Base-by-base conservation (phyloP, 2,888 invertebrate species). In the Sabellastarte sp. region DNA sequence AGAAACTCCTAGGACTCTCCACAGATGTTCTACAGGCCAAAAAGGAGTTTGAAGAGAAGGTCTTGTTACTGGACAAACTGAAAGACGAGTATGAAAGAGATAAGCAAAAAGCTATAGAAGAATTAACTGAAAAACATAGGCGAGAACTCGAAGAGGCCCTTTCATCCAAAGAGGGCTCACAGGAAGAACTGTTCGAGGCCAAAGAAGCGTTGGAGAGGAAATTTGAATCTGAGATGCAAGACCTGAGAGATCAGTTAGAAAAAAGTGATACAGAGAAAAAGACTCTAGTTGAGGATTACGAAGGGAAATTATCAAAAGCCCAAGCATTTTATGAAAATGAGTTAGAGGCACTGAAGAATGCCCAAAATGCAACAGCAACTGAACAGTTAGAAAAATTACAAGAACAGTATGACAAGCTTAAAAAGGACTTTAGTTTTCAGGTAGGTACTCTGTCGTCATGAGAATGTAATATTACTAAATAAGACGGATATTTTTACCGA, bases 301-400 rank as follows among this genome's bases (percentile, higher is more conserved):
- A 78, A 59, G 68, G 65, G 26, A 83, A 82, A 66, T 68, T 82
- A 15, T 71, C 68, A 31, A 80, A 83, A 73, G 78, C 80, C 30
- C 76, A 79, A 65, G 73, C 78, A 26, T 80, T 81, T 63, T 80
- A 79, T 71, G 80, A 82, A 69, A 79, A 82, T 59, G 82, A 83
- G 66, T 69, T 83, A 15, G 76, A 78, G 59, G 80, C 74, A 5
- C 64, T 79, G 30, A 73, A 66, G 61, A 65, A 74, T 52, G 68
- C 70, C 24, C 76, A 77, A 51, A 73, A 69, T 61, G 41, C 73
- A 2, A 69, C 70, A 32, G 61, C 71, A 31, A 75, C 77, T 30
- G 74, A 73, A 29, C 74, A 77, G 15, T 58, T 76, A 24, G 63
- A 65, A 58, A 60, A 56, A n/a, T 64, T 81, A 20, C 66, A 71